Evolutionary conservation across 2,113 vertebrate species (phyloP).

Genomic region (Dinomys branickii): DNA sequence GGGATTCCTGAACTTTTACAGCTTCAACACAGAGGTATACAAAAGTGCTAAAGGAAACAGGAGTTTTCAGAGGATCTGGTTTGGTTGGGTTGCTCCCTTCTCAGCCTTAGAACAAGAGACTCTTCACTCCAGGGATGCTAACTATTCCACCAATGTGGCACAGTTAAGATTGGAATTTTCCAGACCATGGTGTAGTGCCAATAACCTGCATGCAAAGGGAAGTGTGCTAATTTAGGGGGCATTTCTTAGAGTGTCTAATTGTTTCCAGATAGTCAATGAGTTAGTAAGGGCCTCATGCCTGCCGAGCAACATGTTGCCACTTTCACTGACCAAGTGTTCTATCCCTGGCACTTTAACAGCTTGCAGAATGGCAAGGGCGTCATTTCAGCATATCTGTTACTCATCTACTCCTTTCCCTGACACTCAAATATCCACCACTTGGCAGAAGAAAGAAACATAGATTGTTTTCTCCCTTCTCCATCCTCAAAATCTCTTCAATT

Average conservation of each 20-base stretch:
- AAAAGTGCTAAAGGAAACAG: neutral
- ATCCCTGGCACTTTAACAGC: neutral
- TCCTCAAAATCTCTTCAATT: neutral
- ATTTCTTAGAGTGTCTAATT: neutral
- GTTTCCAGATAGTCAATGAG: neutral
- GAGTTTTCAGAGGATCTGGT: neutral
- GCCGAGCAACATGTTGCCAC: accelerated
- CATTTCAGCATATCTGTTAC: neutral
- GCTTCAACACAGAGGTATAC: too few species aligned
- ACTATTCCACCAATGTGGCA: neutral
- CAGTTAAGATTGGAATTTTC: neutral
- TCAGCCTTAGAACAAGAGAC: accelerated
- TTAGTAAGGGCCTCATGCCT: neutral
- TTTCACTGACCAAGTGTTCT: neutral
- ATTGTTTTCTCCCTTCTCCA: neutral
- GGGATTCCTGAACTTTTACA: neutral
- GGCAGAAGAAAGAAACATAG: neutral
- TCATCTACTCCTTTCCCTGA: neutral
- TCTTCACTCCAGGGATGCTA: neutral
- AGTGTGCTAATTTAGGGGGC: neutral
- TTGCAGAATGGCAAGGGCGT: neutral
- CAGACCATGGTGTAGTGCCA: neutral
- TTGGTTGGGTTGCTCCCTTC: accelerated
- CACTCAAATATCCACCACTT: neutral
- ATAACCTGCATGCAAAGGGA: neutral